Percentiles rank a stretch among this genome's conserved stretches.
phyloP scores from a whole-genome alignment of 2,888 invertebrate genomes.

The Hyppa rectilinea region DNA sequence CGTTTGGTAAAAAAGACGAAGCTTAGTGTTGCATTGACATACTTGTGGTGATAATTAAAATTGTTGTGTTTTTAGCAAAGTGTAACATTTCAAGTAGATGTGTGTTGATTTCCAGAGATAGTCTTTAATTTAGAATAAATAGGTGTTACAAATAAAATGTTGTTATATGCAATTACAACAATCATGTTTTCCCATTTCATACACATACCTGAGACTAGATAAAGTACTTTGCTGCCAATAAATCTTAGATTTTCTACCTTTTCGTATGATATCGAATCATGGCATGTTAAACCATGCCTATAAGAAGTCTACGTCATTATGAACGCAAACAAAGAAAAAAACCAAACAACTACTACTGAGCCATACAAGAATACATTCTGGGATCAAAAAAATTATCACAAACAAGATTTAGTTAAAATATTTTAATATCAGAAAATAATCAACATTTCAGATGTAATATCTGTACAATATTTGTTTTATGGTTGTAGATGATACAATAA shows the following conservation, averaged over 20 bases:
- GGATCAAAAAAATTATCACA: slow-evolving; percentile 20
- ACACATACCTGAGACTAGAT: not conserved
- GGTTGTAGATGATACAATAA: slow-evolving; percentile 28
- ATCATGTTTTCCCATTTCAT: not conserved
- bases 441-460: slow-evolving; percentile 22
- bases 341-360: not conserved
- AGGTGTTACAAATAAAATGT: slow-evolving; percentile 55
- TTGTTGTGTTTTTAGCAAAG: slow-evolving; percentile 81
- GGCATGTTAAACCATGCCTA: not conserved
- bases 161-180: slow-evolving; percentile 19
- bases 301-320: not conserved
- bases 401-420: slow-evolving; percentile 16
- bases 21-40: slow-evolving; percentile 78
- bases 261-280: too few relatives aligned
- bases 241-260: too few relatives aligned
- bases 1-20: slow-evolving; percentile 93
- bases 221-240: not conserved
- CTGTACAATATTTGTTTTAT: not conserved
- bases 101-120: slow-evolving; percentile 70
- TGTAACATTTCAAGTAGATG: slow-evolving; percentile 83
- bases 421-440: slow-evolving; percentile 61
- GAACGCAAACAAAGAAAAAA: not conserved
- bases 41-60: slow-evolving; percentile 67
- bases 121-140: slow-evolving; percentile 64
- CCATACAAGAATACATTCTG: not conserved